Evolutionary conservation across 2,888 invertebrate genomes (phyloP).

Genomic region (Oeneis ivallda): DNA sequence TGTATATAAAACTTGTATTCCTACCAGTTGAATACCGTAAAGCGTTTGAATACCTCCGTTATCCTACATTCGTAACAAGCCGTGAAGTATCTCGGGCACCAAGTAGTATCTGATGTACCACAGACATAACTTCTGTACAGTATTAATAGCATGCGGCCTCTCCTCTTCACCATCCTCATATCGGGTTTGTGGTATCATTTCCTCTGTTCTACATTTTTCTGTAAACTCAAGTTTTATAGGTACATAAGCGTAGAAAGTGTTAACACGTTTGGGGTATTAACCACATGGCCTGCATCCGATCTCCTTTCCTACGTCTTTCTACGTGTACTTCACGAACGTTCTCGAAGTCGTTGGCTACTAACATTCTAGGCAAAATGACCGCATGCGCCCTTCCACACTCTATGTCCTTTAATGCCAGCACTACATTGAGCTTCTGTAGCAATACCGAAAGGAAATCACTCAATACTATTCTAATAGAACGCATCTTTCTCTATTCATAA

Average conservation of each 20-base stretch:
- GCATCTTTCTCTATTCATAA: slow-evolving; percentile 19
- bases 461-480: not conserved
- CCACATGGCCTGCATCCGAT: slow-evolving; percentile 58
- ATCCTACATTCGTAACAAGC: not conserved
- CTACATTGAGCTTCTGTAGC: slow-evolving; percentile 33
- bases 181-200: slow-evolving; percentile 52
- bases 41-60: not conserved
- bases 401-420: slow-evolving; percentile 54
- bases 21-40: slow-evolving; percentile 28
- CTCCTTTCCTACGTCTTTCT: slow-evolving; percentile 50
- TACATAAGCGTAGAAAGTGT: slow-evolving; percentile 45
- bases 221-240: not conserved
- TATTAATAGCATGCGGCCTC: slow-evolving; percentile 66
- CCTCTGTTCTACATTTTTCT: slow-evolving; percentile 8
- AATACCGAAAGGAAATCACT: not conserved
- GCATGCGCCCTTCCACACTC: slow-evolving; percentile 66
- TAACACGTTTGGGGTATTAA: slow-evolving; percentile 57
- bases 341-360: slow-evolving; percentile 57
- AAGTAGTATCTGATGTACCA: slow-evolving; percentile 24
- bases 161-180: slow-evolving; percentile 58
- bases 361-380: slow-evolving; percentile 52
- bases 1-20: slow-evolving; percentile 37
- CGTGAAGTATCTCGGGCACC: not conserved
- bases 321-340: slow-evolving; percentile 36
- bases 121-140: slow-evolving; percentile 41